A percentile compares a stretch with the other conserved stretches of the same genome.
These are phyloP conservation scores for Halcyon senegalensis DNA, from an alignment of 2,113 vertebrate species.

Conservation along the genomic window DNA sequence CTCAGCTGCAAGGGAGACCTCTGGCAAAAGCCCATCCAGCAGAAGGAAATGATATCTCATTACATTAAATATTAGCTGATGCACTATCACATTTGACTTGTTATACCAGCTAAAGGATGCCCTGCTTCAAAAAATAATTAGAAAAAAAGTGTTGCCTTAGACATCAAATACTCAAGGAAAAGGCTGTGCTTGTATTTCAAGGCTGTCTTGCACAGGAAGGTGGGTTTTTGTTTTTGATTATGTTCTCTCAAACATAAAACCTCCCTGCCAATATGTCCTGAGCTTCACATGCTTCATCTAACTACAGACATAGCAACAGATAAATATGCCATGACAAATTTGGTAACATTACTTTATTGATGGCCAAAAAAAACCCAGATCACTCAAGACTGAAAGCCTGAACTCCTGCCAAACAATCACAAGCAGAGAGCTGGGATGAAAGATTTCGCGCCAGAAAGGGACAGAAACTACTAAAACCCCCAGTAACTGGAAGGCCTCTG, in stretches of 20 bases:
- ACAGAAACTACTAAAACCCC: not conserved
- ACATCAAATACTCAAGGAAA: not conserved
- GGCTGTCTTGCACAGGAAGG: not conserved
- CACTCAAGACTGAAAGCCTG: conserved; percentile 13
- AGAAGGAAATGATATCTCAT: conserved; percentile 34
- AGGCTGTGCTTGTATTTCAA: not conserved
- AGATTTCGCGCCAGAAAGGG: not conserved
- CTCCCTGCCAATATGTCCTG: conserved; percentile 31
- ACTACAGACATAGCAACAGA: conserved; percentile 63
- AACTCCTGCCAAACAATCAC: conserved; percentile 12
- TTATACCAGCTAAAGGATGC: not conserved
- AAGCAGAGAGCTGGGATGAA: not conserved
- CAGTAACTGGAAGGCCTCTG: not conserved
- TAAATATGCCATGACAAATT: conserved; percentile 42
- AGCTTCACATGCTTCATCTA: conserved; percentile 34
- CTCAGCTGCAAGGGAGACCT: not conserved
- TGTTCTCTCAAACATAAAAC: conserved; percentile 32
- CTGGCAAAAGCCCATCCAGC: conserved; percentile 4
- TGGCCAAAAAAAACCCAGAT: not conserved
- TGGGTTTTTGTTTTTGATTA: conserved; percentile 34
- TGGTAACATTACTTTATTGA: conserved; percentile 58
- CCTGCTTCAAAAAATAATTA: conserved; percentile 13
- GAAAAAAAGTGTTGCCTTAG: not conserved
- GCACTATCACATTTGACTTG: not conserved
- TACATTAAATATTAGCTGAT: conserved; percentile 39